Evolutionary conservation across 92 coral and sea anemone species (phyloP), one percentile per base, ranked within the genome.

Genomic region (Diadumene lineata): DNA sequence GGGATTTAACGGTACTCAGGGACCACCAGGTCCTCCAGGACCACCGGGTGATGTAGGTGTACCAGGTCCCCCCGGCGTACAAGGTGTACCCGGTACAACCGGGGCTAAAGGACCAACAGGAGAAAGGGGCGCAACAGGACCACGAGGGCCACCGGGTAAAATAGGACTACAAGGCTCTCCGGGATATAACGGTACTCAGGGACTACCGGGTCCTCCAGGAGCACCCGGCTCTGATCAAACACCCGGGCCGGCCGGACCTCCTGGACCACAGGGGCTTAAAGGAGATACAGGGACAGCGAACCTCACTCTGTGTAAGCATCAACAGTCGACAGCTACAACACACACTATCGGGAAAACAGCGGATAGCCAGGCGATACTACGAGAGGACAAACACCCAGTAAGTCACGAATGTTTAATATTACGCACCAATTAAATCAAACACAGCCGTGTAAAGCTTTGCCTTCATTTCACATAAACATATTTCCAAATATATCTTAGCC

Each of bases 201-300:
- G 81, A 17, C 44, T n/a, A 24, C 64, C 34, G 22, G 86, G 88
- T 0, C 46, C 65, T 11, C 31, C 1, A 11, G 89, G 88, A 15
- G 27, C 69, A 18, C 67, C 24, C n/a, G 86, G 86, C 0, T 53
- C 60, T 28, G 31, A 68, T 18, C 77, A 82, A 17, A 21, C 63
- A 18, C 66, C 78, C 1, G 89, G 93, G 9, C 53, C 68, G 29
- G 78, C 89, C 0, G 93, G 93, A 0, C 82, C 86, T 7, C 85
- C 79, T 7, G 92, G 92, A 31, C 80, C 83, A 43, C 90, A 76
- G 16, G 94, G 94, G 10, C 68, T 75, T 11, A 80, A 76, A 19
- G 96, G 96, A 15, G 64, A 72, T n/a, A 81, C 76, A 19, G 96
- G 96, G 11, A 66, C 91, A 10, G 92, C 89, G 22, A 86, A 90